phyloP scores from a whole-genome alignment of 37 sponge, comb jelly and placozoan species.

The Aphrocallistes beatrix region DNA sequence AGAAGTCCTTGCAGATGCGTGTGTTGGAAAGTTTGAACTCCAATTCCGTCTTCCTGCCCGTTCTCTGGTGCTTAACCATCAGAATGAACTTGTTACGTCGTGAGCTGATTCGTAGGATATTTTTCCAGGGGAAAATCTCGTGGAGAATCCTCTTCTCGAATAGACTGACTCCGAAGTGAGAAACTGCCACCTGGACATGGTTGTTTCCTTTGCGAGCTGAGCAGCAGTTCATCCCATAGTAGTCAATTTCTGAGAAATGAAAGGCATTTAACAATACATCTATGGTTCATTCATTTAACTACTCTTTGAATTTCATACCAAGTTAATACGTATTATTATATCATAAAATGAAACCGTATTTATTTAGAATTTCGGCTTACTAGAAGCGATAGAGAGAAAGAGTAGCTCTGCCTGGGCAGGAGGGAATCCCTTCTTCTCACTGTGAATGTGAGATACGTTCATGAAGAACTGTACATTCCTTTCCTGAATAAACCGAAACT shows the following conservation, averaged over 20 bases:
- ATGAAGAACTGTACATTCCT: background rate
- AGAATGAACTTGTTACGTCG: background rate
- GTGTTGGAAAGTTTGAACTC: background rate
- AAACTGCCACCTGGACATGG: background rate
- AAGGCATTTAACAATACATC: too few species aligned
- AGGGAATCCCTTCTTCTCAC: background rate
- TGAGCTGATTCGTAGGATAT: background rate
- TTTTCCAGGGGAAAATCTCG: background rate
- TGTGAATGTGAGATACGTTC: background rate
- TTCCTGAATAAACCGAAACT: background rate
- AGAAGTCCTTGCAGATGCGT: constrained; percentile 9
- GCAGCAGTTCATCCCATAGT: constrained; percentile 7
- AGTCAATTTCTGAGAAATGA: background rate
- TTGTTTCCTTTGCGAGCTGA: background rate
- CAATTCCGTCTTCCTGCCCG: background rate
- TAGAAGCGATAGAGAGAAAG: background rate
- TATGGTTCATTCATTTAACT: too few species aligned
- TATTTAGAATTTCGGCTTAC: background rate
- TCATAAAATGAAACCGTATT: too few species aligned
- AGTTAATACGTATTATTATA: too few species aligned
- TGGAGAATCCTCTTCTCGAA: background rate
- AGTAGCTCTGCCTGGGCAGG: background rate
- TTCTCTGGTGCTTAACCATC: background rate
- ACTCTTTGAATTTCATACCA: too few species aligned
- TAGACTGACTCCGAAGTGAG: background rate